Evolutionary conservation across 2,113 vertebrate species (phyloP).

Genomic region (Sorex araneus): DNA sequence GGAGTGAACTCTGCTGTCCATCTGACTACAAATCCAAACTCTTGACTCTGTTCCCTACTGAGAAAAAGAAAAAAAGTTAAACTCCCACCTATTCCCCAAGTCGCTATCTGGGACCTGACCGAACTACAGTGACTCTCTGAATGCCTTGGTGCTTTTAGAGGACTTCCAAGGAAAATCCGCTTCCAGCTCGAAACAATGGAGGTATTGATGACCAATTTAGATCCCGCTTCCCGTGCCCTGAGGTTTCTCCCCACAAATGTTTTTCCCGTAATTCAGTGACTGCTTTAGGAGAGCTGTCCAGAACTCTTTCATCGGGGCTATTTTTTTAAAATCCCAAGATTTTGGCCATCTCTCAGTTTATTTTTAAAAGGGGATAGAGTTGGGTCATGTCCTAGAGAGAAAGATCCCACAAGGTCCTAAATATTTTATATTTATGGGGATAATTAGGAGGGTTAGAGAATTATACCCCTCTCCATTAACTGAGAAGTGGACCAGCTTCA

Average conservation of each 20-base stretch:
- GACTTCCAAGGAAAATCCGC: slow-evolving; percentile 54
- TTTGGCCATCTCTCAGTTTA: slow-evolving; percentile 57
- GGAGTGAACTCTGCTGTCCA: neutral
- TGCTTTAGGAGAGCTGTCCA: slow-evolving; percentile 45
- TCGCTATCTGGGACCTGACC: neutral
- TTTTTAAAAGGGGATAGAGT: neutral
- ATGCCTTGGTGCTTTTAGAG: slow-evolving; percentile 14
- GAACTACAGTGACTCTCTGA: neutral
- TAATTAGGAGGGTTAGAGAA: slow-evolving; percentile 58
- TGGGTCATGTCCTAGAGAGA: slow-evolving; percentile 15
- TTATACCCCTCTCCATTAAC: neutral
- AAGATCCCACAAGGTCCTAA: slow-evolving; percentile 19
- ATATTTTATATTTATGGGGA: neutral
- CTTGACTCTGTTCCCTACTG: neutral
- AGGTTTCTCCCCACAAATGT: slow-evolving; percentile 50
- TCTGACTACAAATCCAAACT: no score
- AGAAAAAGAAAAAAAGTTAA: neutral
- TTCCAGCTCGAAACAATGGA: slow-evolving; percentile 52
- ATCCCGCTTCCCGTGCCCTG: slow-evolving; percentile 26
- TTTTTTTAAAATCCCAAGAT: slow-evolving; percentile 54
- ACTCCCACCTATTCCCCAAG: neutral
- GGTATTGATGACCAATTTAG: slow-evolving; percentile 35
- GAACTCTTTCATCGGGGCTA: slow-evolving; percentile 44
- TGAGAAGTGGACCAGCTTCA: slow-evolving; percentile 24
- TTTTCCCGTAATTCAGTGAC: slow-evolving; percentile 46